Evolutionary conservation across 2,113 vertebrate genomes (phyloP).

Genomic region (Mesitornis unicolor): DNA sequence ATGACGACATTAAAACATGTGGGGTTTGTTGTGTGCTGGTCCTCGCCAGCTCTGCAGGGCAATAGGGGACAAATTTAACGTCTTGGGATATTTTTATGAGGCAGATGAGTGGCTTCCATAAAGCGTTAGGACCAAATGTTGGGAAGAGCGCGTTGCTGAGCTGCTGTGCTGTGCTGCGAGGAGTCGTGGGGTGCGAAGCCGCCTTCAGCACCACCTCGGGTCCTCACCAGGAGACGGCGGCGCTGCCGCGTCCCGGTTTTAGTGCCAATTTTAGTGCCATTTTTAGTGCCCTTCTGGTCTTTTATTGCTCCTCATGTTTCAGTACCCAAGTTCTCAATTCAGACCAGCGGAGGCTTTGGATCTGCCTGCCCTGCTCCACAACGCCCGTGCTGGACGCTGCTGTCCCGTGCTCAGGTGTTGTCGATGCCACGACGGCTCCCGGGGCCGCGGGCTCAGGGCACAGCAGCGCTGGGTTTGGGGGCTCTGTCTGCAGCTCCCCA

Average conservation of each 20-base stretch:
- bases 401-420: background rate
- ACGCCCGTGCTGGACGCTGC: background rate
- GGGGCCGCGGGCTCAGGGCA: background rate
- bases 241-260: too few relatives aligned
- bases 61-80: background rate
- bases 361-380: background rate
- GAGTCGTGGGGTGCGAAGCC: background rate
- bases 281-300: background rate
- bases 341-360: background rate
- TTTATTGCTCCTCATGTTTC: background rate
- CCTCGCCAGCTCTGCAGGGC: background rate
- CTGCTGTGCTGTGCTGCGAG: background rate
- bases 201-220: too few relatives aligned
- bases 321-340: background rate
- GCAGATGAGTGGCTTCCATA: background rate
- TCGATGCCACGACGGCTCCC: slow-evolving; percentile 57
- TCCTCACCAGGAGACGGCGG: too few relatives aligned
- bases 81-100: background rate
- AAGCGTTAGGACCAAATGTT: background rate
- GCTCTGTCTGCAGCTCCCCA: background rate
- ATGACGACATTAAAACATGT: rapidly evolving
- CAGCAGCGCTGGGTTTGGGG: background rate
- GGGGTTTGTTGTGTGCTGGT: rapidly evolving
- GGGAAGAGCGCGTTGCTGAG: background rate
- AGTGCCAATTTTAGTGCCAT: background rate